Percentiles rank a stretch among this genome's conserved stretches.
Conservation (phyloP, 1,140 invertebrate genomes). For the Cherax quadricarinatus region DNA sequence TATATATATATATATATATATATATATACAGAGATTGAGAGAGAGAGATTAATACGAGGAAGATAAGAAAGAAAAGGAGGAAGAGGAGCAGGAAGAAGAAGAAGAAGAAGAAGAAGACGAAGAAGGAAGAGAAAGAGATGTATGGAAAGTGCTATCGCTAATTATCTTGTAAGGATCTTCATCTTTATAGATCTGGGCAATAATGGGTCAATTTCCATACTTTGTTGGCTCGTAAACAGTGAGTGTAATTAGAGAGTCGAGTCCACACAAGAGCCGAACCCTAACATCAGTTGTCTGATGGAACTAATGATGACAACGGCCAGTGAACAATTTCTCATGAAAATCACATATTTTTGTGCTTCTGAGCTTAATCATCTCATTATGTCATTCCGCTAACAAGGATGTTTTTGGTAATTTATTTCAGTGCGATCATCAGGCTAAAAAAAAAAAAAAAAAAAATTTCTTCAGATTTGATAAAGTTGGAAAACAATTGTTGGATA, state of each 20-base stretch:
- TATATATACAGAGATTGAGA: too few relatives aligned
- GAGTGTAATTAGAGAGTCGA: background rate
- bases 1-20: too few relatives aligned
- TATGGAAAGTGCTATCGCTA: too few relatives aligned
- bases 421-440: background rate
- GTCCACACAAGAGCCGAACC: background rate
- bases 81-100: too few relatives aligned
- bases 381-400: background rate
- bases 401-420: background rate
- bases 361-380: background rate
- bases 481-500: too few relatives aligned
- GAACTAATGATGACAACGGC: background rate
- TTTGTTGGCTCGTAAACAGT: background rate
- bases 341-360: background rate
- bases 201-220: background rate
- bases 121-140: too few relatives aligned
- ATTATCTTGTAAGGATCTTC: background rate
- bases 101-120: too few relatives aligned
- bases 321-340: background rate
- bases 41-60: too few relatives aligned
- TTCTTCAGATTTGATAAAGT: too few relatives aligned
- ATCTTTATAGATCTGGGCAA: background rate
- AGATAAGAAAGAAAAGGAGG: too few relatives aligned
- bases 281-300: background rate
- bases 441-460: too few relatives aligned